Conservation (phyloP, 2,888 invertebrate genomes). For the Odontothrips loti region DNA sequence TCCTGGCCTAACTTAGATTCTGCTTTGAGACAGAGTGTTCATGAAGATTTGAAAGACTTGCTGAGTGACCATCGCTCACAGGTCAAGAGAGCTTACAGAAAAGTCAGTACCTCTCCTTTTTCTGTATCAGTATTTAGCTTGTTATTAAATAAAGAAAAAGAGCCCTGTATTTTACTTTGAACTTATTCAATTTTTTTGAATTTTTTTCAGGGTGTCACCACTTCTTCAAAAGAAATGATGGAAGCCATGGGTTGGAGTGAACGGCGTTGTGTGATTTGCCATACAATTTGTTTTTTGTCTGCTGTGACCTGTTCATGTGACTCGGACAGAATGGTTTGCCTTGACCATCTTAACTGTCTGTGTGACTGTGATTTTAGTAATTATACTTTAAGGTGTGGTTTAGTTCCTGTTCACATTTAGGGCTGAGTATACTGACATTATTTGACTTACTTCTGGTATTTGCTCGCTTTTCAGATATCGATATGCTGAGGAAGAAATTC, state of each 20-base stretch:
- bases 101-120: too few relatives aligned
- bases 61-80: background rate
- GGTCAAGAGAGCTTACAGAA: background rate
- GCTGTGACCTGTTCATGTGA: slow-evolving; percentile 2
- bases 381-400: background rate
- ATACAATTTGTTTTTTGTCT: background rate
- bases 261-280: slow-evolving; percentile 11
- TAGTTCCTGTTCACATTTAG: background rate
- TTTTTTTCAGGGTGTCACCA: background rate
- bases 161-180: background rate
- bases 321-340: slow-evolving; percentile 8
- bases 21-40: background rate
- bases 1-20: slow-evolving; percentile 7
- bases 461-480: background rate
- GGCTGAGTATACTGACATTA: background rate
- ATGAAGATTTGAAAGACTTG: background rate
- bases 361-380: slow-evolving; percentile 20
- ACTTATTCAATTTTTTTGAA: background rate
- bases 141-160: too few relatives aligned
- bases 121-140: too few relatives aligned
- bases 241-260: slow-evolving; percentile 10
- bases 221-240: slow-evolving; percentile 16
- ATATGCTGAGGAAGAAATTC: slow-evolving; percentile 15
- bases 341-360: background rate
- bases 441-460: background rate